Evolutionary conservation across 2,797 vertebrate species (phyloP), one percentile per base, ranked within the genome.

Genomic region (Synanceia verrucosa): DNA sequence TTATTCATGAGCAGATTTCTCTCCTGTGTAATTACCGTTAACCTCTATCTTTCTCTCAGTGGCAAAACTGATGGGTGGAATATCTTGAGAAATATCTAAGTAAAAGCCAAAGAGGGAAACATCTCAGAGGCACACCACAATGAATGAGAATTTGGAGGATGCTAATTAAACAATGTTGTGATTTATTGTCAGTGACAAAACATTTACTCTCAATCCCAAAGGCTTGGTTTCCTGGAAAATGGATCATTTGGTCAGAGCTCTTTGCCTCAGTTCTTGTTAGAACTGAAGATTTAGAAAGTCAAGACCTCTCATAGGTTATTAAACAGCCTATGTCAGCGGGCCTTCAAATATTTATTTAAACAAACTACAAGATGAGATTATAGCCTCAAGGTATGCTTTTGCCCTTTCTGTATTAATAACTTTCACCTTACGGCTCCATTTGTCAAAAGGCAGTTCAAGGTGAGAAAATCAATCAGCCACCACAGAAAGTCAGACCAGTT

Each of bases 141-240:
- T 79, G 84, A 87, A 83, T 76, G 78, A 76, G 83, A 86, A 88
- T 83, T 78, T 79, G 43, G 65, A 86, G 70, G 76, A 87, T 67
- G 74, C 77, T 87, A 91, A 93, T 90, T 89, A 87, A 89, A 88
- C 87, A 90, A 86, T 88, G 81, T 64, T 29, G 55, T 91, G 86
- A 92, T 92, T 93, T 92, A 92, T 74, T 60, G 83, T 65, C 78
- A 67, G 85, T 82, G 84, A 87, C 71, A 87, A 86, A 82, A 87
- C 73, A 81, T 80, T 87, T 78, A 86, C 76, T 76, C 87, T 86
- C 53, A 46, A 56, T 76, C 79, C 88, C 75, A 74, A 76, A 87
- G 75, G 86, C 78, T 79, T 68, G 73, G 70, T 70, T 90, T 92
- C 81, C 80, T 87, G 84, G 87, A 90, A 87, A 86, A 79, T 77